Evolutionary conservation across 2,113 vertebrate species (phyloP).

Genomic region (Otocyon megalotis): DNA sequence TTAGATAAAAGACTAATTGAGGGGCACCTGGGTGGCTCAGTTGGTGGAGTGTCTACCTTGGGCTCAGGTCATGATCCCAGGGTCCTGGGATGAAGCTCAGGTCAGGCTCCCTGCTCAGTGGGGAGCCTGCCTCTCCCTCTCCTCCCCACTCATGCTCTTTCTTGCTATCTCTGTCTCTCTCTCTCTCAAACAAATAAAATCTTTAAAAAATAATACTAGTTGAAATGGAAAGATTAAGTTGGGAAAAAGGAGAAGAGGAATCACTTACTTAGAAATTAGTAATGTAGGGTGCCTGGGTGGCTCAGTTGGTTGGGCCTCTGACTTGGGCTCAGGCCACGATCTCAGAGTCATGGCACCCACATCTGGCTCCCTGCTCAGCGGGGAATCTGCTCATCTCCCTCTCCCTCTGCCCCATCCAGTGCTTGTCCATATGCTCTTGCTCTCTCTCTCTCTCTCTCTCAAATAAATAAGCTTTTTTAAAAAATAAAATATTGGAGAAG

Average conservation of each 20-base stretch:
- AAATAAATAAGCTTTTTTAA: neutral
- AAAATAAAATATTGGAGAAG: too few species aligned
- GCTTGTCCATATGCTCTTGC: neutral
- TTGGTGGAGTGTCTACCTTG: too few species aligned
- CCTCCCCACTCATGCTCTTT: too few species aligned
- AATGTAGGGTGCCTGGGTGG: neutral
- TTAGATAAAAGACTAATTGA: conserved; percentile 2
- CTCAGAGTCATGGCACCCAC: neutral
- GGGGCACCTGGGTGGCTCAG: too few species aligned
- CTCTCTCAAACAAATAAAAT: too few species aligned
- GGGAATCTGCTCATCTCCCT: neutral
- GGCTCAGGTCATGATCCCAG: too few species aligned
- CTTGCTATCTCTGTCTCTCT: too few species aligned
- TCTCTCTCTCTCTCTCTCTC: neutral
- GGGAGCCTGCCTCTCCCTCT: too few species aligned
- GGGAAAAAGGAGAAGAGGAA: neutral
- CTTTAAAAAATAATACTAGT: neutral
- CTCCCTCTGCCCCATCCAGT: neutral
- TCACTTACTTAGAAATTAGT: conserved; percentile 1
- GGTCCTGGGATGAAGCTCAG: too few species aligned
- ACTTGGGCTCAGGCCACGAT: neutral
- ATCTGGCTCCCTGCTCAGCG: neutral
- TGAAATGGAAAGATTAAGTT: neutral
- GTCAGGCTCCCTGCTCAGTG: too few species aligned
- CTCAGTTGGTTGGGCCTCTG: neutral